Base-by-base conservation (phyloP, 1,140 invertebrate genomes). In the Drosophila repleta region DNA sequence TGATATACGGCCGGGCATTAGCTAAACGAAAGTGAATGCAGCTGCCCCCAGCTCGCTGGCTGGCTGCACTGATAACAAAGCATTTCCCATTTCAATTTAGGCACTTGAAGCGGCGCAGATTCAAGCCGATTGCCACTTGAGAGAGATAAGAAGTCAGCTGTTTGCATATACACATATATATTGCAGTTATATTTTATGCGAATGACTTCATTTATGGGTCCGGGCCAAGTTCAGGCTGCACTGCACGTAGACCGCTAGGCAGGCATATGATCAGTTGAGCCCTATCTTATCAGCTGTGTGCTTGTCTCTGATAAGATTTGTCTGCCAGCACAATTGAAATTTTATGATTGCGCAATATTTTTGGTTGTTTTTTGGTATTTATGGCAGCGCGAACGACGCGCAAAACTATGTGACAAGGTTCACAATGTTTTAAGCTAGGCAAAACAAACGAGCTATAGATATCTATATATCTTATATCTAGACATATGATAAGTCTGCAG, bases 21-120 rank as follows among this genome's bases (percentile, higher is more conserved):
- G 39, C 57, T 10, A 63, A 63, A 74, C 17, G 66, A 87, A 85
- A 87, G 77, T 87, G 77, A 84, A 77, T 64, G 49, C 52, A 32
- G 49, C 37, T 35, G 39, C 24, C 17, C 6, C 73, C 74, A 76
- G 48, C 32, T 11, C 29, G 11, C n/a, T n/a, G n/a, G n/a, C n/a
- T n/a, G n/a, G 26, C 37, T 46, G 43, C 41, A 51, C 15, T 18
- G 61, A 61, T 63, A 32, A 20, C 15, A 66, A 63, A 53, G 52
- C 64, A n/a, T 41, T 69, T 81, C 13, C 32, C 26, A 46, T 62
- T 74, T 65, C 20, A 37, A 58, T 74, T 26, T 2, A 66, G 51
- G 45, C 45, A 70, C 60, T 70, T 63, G 67, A 64, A 35, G n/a
- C 10, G 13, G 24, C 57, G 15, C 6, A 17, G 18, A 57, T 53